Base-by-base conservation (phyloP, 2,797 vertebrate species). In the Chiroxiphia lanceolata region DNA sequence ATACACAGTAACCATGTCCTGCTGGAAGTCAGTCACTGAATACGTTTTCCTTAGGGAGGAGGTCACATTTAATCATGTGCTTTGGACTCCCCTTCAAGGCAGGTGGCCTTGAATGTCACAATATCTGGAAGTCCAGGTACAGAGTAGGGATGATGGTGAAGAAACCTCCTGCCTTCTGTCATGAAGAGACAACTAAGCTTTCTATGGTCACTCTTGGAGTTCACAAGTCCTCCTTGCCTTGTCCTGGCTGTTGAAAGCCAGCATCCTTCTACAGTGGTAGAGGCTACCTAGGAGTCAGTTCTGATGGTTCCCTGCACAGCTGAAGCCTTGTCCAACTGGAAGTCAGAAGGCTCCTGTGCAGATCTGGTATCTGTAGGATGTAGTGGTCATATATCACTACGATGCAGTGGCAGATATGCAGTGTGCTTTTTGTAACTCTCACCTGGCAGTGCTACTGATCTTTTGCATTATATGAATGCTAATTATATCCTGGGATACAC, bases 31-130 rank as follows among this genome's bases (percentile, higher is more conserved):
- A 36, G 34, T 70, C n/a, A 5, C 6, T 47, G 19, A n/a, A 48
- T n/a, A 45, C 1, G 0, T 14, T 74, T 69, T 85, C 20, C 18
- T 16, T 33, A 56, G 44, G 40, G 23, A 85, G 9, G 8, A 48
- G 15, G 15, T 76, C 8, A 2, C 38, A 44, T 86, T 87, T 87
- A 47, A 42, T 75, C 7, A 7, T 13, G 12, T 0, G 0, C 27
- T 83, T 75, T 83, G 54, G 11, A 25, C 20, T 51, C 22, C 0
- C 0, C 60, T 88, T 84, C n/a, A 60, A 69, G 48, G 12, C 44
- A 83, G 63, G 27, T 29, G 20, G 42, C 27, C 47, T 70, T 57
- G 61, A 92, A 67, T 51, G 8, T 54, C 20, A 36, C 27, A 40
- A 7, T 36, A 48, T 83, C 33, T 57, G 34, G 11, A 82, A 87